phyloP scores from a whole-genome alignment of 30 jellyfish, hydroid and myxozoan species.

The Sanderia malayensis region DNA sequence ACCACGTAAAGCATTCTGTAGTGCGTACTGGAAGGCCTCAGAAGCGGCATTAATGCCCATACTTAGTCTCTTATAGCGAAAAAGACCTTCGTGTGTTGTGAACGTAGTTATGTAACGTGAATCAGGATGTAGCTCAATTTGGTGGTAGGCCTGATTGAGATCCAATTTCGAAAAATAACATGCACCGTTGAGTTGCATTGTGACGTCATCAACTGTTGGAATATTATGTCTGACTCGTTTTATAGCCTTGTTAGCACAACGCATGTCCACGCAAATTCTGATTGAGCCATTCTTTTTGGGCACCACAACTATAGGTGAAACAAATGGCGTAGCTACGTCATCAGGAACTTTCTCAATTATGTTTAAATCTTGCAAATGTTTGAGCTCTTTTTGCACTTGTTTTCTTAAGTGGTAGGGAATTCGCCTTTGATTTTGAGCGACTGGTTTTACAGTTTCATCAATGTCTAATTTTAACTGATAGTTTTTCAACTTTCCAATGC shows the following conservation, averaged over 20 bases:
- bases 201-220: constrained; percentile 49
- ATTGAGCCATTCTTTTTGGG: constrained; percentile 28
- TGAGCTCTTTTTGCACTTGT: constrained; percentile 4
- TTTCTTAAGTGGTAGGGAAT: constrained; percentile 26
- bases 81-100: constrained; percentile 20
- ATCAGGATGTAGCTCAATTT: constrained; percentile 17
- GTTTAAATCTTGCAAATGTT: constrained; percentile 1
- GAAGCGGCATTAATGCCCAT: constrained; percentile 20
- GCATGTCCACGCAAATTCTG: constrained; percentile 30
- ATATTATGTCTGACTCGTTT: constrained; percentile 26
- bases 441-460: constrained; percentile 22
- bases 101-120: constrained; percentile 25
- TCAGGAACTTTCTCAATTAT: constrained; percentile 24
- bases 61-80: constrained; percentile 9
- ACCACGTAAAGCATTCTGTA: constrained; percentile 7
- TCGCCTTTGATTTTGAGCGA: constrained; percentile 23
- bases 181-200: constrained; percentile 35
- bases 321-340: constrained; percentile 31
- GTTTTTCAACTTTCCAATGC: constrained; percentile 17
- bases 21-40: constrained; percentile 16
- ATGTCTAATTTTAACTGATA: constrained; percentile 14
- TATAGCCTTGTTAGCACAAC: constrained; percentile 37
- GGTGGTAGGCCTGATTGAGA: constrained; percentile 43
- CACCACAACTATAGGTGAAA: constrained; percentile 19
- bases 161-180: constrained; percentile 35